phyloP scores from a whole-genome alignment of 2,888 invertebrate species.

The Craniophora ligustri region DNA sequence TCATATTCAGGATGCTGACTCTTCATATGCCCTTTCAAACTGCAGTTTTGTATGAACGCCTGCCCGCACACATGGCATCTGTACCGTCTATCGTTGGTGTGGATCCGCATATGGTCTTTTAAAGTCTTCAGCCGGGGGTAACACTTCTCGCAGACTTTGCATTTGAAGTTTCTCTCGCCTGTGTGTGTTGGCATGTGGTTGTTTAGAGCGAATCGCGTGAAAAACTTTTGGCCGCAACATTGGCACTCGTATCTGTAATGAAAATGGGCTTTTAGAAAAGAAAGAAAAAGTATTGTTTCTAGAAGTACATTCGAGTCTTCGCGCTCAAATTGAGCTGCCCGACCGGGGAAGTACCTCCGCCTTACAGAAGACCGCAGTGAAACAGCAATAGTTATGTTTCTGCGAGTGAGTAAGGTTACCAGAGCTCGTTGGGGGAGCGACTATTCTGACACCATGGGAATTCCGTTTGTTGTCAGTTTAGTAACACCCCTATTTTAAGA shows the following conservation, averaged over 20 bases:
- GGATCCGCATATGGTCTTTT: slow-evolving; percentile 80
- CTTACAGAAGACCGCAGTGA: too few relatives aligned
- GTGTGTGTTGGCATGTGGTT: slow-evolving; percentile 85
- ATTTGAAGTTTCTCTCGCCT: slow-evolving; percentile 80
- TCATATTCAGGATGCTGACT: slow-evolving; percentile 81
- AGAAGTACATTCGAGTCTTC: too few relatives aligned
- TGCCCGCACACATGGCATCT: slow-evolving; percentile 79
- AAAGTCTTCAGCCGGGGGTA: slow-evolving; percentile 80
- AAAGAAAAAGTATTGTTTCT: too few relatives aligned
- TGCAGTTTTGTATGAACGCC: slow-evolving; percentile 84
- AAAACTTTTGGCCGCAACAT: slow-evolving; percentile 81
- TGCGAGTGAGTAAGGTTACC: too few relatives aligned
- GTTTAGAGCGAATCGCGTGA: slow-evolving; percentile 79
- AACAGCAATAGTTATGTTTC: too few relatives aligned
- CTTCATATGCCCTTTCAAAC: slow-evolving; percentile 82
- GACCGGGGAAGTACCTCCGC: too few relatives aligned
- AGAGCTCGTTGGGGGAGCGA: too few relatives aligned
- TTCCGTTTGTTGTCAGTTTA: too few relatives aligned
- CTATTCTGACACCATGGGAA: too few relatives aligned
- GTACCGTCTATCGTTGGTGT: slow-evolving; percentile 77
- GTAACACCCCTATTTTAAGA: too few relatives aligned
- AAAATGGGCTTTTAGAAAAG: too few relatives aligned
- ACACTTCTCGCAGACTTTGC: slow-evolving; percentile 80
- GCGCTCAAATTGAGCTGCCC: too few relatives aligned
- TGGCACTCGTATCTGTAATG: slow-evolving; percentile 84